These are phyloP conservation scores for Xestia c-nigrum DNA, from an alignment of 2,888 invertebrate species.

Conservation along the genomic window DNA sequence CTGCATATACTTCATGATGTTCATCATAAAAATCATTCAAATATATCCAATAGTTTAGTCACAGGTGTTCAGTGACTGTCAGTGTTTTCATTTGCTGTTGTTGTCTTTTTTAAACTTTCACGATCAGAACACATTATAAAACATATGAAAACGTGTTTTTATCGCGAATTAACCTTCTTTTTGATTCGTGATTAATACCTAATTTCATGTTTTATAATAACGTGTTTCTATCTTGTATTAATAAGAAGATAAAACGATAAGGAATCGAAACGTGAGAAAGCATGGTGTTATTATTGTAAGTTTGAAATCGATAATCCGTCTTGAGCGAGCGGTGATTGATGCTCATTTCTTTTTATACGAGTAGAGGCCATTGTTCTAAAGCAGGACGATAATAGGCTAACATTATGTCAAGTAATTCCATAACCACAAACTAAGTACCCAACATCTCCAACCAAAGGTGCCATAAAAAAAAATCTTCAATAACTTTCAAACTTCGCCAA, in stretches of 20 bases:
- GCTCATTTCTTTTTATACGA: neutral
- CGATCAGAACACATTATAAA: too few relatives aligned
- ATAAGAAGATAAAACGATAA: neutral
- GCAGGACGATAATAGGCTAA: neutral
- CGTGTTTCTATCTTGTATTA: too few relatives aligned
- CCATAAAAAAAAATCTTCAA: constrained; percentile 2
- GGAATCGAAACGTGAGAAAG: neutral
- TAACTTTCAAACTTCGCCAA: constrained; percentile 24
- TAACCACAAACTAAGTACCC: neutral
- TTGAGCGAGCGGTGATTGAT: neutral
- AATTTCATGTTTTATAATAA: too few relatives aligned
- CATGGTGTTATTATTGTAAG: neutral
- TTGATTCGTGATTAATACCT: too few relatives aligned
- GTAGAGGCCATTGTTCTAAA: neutral
- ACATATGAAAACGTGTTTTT: too few relatives aligned
- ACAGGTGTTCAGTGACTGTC: too few relatives aligned
- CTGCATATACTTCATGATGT: too few relatives aligned
- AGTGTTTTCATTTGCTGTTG: too few relatives aligned
- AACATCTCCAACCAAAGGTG: neutral
- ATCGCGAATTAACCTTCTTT: too few relatives aligned
- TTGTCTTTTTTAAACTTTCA: too few relatives aligned
- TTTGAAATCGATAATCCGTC: neutral
- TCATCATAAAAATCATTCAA: too few relatives aligned
- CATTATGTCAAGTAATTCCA: neutral
- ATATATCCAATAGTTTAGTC: too few relatives aligned